Evolutionary conservation across 2,113 vertebrate genomes (phyloP).

Genomic region (Chaetorhynchus papuensis): DNA sequence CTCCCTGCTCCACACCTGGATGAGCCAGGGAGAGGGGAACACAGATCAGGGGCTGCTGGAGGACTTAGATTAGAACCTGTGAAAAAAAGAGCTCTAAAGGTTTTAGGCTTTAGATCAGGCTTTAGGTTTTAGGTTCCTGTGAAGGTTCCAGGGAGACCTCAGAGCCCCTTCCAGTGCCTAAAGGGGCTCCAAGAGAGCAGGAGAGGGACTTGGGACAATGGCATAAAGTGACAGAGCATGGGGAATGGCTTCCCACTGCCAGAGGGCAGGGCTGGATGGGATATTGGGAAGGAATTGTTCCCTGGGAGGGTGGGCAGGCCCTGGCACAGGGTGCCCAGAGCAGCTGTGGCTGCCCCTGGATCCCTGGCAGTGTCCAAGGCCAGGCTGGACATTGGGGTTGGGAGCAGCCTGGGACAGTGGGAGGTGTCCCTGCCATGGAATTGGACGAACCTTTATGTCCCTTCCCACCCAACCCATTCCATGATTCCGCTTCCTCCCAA

Average conservation of each 20-base stretch:
- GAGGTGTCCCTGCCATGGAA: neutral
- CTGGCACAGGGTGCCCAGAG: neutral
- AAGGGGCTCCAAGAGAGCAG: accelerated
- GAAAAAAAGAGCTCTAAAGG: neutral
- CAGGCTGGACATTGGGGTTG: accelerated
- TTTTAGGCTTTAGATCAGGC: neutral
- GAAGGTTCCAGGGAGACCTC: neutral
- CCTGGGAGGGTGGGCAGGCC: neutral
- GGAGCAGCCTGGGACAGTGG: accelerated
- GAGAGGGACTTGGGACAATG: neutral
- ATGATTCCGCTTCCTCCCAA: neutral
- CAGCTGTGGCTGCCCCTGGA: neutral
- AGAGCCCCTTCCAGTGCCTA: neutral
- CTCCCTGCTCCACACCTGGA: neutral
- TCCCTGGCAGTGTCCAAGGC: neutral
- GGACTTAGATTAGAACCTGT: neutral
- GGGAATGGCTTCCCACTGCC: neutral
- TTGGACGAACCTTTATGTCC: accelerated
- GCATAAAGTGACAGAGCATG: accelerated
- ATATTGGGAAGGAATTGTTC: neutral
- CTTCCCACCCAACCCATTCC: neutral
- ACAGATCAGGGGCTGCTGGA: neutral
- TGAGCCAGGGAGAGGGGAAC: neutral
- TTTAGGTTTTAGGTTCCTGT: neutral
- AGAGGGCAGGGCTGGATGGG: neutral